Evolutionary conservation across 2,113 vertebrate genomes (phyloP).

Genomic region (Triplophysa tibetana): DNA sequence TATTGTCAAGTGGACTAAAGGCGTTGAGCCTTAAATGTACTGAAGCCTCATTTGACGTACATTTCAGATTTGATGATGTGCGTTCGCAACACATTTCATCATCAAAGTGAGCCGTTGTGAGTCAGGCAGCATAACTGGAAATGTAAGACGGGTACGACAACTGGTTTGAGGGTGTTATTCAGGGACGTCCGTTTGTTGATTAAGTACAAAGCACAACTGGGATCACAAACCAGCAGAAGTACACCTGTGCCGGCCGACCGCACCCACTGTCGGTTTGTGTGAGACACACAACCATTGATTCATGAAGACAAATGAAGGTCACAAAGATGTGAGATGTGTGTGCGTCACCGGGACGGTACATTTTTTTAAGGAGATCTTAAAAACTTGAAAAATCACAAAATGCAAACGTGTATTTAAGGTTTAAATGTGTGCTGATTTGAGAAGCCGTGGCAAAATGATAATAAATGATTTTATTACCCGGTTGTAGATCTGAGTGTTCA

Average conservation of each 20-base stretch:
- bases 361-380: no score
- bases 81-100: neutral
- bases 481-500: no score
- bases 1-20: no score
- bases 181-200: neutral
- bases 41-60: neutral
- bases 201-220: neutral
- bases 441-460: neutral
- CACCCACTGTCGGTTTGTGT: slow-evolving; percentile 11
- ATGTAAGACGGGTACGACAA: neutral
- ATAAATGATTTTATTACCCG: neutral
- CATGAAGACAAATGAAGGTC: no score
- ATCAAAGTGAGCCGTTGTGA: no score
- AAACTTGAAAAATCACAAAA: no score
- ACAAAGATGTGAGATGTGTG: no score
- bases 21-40: no score
- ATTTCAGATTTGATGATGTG: neutral
- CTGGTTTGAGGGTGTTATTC: neutral
- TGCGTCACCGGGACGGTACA: no score
- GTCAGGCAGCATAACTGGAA: neutral
- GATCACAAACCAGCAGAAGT: neutral
- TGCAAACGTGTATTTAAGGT: no score
- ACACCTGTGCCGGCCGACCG: slow-evolving; percentile 1
- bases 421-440: neutral
- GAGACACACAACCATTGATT: neutral